phyloP scores from a whole-genome alignment of 2,797 vertebrate genomes.

The Acrocephalus scirpaceus region DNA sequence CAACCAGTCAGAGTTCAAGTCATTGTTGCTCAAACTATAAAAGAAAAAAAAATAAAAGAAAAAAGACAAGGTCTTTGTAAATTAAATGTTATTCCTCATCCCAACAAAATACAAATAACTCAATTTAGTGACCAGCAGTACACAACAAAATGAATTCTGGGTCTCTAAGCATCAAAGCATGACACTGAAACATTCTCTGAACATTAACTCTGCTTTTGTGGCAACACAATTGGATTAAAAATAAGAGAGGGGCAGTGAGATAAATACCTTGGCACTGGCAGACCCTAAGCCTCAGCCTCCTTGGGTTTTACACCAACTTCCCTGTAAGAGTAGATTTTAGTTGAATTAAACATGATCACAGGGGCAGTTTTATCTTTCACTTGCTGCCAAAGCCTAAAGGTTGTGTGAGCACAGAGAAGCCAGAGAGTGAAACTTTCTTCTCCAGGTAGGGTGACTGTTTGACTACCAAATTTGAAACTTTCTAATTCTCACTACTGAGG shows the following conservation, averaged over 20 bases:
- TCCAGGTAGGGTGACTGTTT: background rate
- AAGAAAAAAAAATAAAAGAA: too few relatives aligned
- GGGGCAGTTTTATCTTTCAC: background rate
- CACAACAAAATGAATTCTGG: background rate
- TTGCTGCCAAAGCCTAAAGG: background rate
- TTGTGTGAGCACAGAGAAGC: background rate
- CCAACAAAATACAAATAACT: constrained; percentile 6
- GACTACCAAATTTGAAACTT: background rate
- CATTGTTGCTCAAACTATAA: background rate
- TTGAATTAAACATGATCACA: constrained; percentile 9
- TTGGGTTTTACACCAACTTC: background rate
- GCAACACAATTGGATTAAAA: background rate
- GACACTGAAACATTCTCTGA: background rate
- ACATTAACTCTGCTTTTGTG: background rate
- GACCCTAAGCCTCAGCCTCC: background rate
- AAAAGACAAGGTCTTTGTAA: background rate
- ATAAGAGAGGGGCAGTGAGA: background rate
- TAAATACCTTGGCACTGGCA: background rate
- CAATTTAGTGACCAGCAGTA: background rate
- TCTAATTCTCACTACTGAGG: background rate
- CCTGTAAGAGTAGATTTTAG: background rate
- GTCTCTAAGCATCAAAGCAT: background rate
- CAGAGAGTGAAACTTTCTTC: background rate
- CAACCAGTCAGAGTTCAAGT: background rate
- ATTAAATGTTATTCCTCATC: background rate